Evolutionary conservation across 2,113 vertebrate genomes (phyloP).

Genomic region (Rhineura floridana): DNA sequence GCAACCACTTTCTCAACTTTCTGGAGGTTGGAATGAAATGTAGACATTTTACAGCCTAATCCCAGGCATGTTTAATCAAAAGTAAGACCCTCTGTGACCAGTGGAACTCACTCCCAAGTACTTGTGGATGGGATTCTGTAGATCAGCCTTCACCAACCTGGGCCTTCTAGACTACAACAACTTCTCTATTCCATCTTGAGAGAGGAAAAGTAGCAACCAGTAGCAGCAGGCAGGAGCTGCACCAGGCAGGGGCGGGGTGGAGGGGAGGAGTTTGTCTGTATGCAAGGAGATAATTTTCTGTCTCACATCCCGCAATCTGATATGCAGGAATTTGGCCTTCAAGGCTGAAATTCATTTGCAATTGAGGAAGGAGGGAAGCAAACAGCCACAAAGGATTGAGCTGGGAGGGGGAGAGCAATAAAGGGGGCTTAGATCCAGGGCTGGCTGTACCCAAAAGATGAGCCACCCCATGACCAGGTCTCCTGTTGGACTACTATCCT

Average conservation of each 20-base stretch:
- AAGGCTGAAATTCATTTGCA: slow-evolving; percentile 30
- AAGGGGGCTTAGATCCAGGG: not conserved
- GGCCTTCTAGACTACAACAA: too few relatives aligned
- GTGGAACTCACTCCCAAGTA: not conserved
- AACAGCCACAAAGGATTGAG: not conserved
- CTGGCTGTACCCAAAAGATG: not conserved
- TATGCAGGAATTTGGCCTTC: slow-evolving; percentile 34
- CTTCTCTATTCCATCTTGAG: too few relatives aligned
- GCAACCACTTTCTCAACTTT: not conserved
- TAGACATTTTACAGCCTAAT: not conserved
- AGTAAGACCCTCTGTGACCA: not conserved
- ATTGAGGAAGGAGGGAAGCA: slow-evolving; percentile 22
- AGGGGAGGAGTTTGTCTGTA: not conserved
- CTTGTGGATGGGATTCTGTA: not conserved
- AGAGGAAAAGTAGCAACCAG: not conserved
- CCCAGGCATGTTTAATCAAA: not conserved
- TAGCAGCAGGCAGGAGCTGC: not conserved
- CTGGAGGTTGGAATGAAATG: not conserved
- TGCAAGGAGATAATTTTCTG: not conserved
- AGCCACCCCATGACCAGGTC: not conserved
- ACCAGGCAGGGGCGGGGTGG: not conserved
- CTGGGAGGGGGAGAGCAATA: not conserved
- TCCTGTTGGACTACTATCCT: not conserved
- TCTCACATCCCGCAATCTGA: slow-evolving; percentile 17
- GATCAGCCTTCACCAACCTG: too few relatives aligned